Evolutionary conservation across 2,113 vertebrate genomes (phyloP).

Genomic region (Gasterosteus aculeatus): DNA sequence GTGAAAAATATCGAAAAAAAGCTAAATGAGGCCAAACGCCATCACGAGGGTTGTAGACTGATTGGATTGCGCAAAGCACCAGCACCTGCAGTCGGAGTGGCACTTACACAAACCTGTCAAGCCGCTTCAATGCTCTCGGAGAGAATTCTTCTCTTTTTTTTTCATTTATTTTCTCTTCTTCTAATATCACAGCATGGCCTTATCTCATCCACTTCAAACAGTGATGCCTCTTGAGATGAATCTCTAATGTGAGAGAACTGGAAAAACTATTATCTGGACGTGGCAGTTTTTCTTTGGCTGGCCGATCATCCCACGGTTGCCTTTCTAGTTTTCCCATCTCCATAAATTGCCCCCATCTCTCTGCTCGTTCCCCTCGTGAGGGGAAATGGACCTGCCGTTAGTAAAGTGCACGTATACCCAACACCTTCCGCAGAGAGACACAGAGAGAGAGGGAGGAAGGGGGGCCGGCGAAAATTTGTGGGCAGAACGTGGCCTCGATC

Average conservation of each 20-base stretch:
- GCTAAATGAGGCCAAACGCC: slow-evolving; percentile 46
- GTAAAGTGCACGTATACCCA: slow-evolving; percentile 22
- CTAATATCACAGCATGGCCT: slow-evolving; percentile 58
- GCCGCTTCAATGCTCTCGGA: slow-evolving; percentile 51
- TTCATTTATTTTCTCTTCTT: slow-evolving; percentile 11
- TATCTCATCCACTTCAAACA: slow-evolving; percentile 61
- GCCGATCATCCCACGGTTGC: slow-evolving; percentile 32
- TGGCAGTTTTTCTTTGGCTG: slow-evolving; percentile 62
- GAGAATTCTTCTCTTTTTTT: slow-evolving; percentile 1
- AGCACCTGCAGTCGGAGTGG: slow-evolving; percentile 45
- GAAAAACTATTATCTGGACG: slow-evolving; percentile 71
- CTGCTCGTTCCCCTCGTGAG: slow-evolving; percentile 32
- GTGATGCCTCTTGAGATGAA: slow-evolving; percentile 60
- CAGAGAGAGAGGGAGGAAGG: neutral
- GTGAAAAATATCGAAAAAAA: neutral
- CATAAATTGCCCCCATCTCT: slow-evolving; percentile 33
- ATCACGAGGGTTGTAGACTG: slow-evolving; percentile 39
- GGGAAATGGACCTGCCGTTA: slow-evolving; percentile 36
- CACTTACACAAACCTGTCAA: slow-evolving; percentile 47
- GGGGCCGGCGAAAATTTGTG: slow-evolving; percentile 31
- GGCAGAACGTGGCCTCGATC: slow-evolving; percentile 12
- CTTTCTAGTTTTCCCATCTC: slow-evolving; percentile 29
- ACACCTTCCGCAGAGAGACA: slow-evolving; percentile 17
- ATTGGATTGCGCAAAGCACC: slow-evolving; percentile 55
- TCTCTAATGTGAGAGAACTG: slow-evolving; percentile 64